Conservation (phyloP, 1,140 invertebrate genomes). For the Archegozetes longisetosus region DNA sequence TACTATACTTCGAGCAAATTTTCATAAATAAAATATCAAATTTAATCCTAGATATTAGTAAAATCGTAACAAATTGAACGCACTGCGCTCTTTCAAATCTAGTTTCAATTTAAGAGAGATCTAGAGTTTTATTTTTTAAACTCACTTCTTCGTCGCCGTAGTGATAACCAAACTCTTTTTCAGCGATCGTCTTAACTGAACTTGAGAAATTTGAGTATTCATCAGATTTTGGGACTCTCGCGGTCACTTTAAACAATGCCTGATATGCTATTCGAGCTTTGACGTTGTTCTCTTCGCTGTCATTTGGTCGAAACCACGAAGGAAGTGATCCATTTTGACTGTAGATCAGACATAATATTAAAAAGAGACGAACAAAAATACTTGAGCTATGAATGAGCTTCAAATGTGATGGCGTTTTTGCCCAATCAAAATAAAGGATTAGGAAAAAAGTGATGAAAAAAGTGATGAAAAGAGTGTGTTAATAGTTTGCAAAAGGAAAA, state of each 20-base stretch:
- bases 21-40: no score
- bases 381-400: neutral
- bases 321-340: constrained; percentile 35
- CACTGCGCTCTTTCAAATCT: no score
- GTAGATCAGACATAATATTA: neutral
- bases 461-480: no score
- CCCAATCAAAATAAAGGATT: neutral
- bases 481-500: no score
- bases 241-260: constrained; percentile 74
- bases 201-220: constrained; percentile 42
- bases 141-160: constrained; percentile 36
- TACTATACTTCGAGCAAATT: no score
- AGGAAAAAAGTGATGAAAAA: no score
- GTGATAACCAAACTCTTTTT: constrained; percentile 56
- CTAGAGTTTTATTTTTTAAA: no score
- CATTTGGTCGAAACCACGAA: constrained; percentile 67
- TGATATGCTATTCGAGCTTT: constrained; percentile 72
- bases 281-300: constrained; percentile 60
- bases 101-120: no score
- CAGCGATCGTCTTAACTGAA: constrained; percentile 56
- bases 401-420: neutral
- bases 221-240: constrained; percentile 52
- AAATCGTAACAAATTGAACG: no score
- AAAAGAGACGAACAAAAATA: neutral
- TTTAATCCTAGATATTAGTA: no score